phyloP scores from a whole-genome alignment of 2,888 invertebrate genomes.

The Ptycholaimellus sp. region DNA sequence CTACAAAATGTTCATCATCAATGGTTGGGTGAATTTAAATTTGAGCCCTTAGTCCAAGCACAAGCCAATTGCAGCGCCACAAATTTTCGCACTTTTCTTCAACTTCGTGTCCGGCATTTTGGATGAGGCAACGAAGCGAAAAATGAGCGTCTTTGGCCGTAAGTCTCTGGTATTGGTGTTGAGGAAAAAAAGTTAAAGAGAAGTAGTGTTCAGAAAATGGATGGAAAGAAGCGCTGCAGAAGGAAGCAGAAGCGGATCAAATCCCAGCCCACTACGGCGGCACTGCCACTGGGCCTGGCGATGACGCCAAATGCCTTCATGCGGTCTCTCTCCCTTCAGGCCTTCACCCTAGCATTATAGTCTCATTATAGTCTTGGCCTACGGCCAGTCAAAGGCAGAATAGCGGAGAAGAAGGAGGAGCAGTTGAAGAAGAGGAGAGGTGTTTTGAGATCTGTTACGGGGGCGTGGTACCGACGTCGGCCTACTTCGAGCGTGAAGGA shows the following conservation, averaged over 20 bases:
- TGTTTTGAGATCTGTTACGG: constrained; percentile 5
- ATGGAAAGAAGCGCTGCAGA: constrained; percentile 1
- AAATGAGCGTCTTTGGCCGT: constrained; percentile 5
- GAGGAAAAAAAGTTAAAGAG: background rate
- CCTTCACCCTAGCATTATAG: too few relatives aligned
- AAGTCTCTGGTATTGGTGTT: background rate
- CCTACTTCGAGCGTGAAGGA: too few relatives aligned
- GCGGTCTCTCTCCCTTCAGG: too few relatives aligned
- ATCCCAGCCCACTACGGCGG: constrained; percentile 5
- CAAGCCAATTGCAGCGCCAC: constrained; percentile 2
- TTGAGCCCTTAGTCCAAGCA: background rate
- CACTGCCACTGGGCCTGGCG: background rate
- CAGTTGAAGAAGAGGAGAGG: background rate
- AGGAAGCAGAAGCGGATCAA: constrained; percentile 1
- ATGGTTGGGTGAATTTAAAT: constrained; percentile 2
- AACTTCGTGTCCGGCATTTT: constrained; percentile 2
- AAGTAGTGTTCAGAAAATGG: background rate
- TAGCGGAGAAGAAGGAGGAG: background rate
- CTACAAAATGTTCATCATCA: constrained; percentile 2
- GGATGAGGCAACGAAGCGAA: constrained; percentile 4
- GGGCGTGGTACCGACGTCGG: constrained; percentile 1
- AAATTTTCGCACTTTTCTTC: constrained; percentile 2
- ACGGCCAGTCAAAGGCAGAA: too few relatives aligned
- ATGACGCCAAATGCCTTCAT: constrained; percentile 2
- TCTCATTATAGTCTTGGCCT: too few relatives aligned